phyloP scores from a whole-genome alignment of 1,140 invertebrate genomes.

The Oreohelix idahoensis region DNA sequence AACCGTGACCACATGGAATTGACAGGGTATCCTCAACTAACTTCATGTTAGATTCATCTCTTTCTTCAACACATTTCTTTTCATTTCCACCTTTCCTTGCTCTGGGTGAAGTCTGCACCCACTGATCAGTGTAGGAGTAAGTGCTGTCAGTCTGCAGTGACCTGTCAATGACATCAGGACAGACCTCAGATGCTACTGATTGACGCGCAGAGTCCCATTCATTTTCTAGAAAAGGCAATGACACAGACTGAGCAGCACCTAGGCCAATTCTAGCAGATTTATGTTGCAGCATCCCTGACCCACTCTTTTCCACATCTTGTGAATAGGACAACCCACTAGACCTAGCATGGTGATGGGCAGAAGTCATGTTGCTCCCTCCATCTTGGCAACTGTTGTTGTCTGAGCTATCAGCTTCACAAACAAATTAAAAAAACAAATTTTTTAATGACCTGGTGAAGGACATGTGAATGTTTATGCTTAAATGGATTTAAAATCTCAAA shows the following conservation, averaged over 20 bases:
- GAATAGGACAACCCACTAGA: not conserved
- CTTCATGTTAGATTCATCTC: not conserved
- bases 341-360: not conserved
- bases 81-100: not conserved
- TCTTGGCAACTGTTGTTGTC: constrained; percentile 34
- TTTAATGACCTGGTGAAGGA: too few relatives aligned
- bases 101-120: not conserved
- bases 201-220: not conserved
- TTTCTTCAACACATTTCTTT: not conserved
- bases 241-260: not conserved
- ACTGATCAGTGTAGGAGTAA: not conserved
- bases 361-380: constrained; percentile 11
- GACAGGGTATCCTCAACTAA: not conserved
- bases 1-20: not conserved
- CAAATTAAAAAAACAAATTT: too few relatives aligned
- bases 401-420: constrained; percentile 10
- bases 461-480: too few relatives aligned
- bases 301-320: not conserved
- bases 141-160: not conserved
- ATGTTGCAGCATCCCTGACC: not conserved
- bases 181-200: not conserved
- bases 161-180: not conserved
- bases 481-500: too few relatives aligned
- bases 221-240: too few relatives aligned
- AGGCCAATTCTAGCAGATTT: not conserved